Base-by-base conservation (phyloP, 1,140 invertebrate genomes). In the Schlechtendalia chinensis region DNA sequence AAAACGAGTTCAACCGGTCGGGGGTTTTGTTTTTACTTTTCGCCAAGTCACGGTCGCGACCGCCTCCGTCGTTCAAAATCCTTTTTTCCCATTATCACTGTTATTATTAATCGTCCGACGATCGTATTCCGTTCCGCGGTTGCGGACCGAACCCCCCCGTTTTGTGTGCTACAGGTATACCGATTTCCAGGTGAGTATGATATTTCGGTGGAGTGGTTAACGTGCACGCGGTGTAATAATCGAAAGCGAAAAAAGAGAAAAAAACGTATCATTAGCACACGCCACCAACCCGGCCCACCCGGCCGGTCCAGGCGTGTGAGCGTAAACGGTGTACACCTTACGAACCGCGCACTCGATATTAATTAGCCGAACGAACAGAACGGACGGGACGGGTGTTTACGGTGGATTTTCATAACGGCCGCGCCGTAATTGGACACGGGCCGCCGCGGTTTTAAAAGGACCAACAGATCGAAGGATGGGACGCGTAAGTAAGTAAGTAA, bases 1-100 rank as follows among this genome's bases (percentile, higher is more conserved):
- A 79, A 63, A 79, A 79, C 75, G 39, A 63, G 75, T 79, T 79
- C 75, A 63, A 79, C 75, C 61, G 75, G 75, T n/a, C n/a, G n/a
- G n/a, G n/a, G n/a, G n/a, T 72, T 54, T 53, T 0, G n/a, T 53
- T 54, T 72, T 54, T 54, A 22, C 11, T 79, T 77, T 79, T 29
- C 5, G 69, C 58, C 75, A 79, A 79, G 58, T 79, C 75, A 79
- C 22, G n/a, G n/a, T 12, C 56, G 65, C n/a, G 32, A 19, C 58
- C 56, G 6, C 29, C 56, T 10, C 53, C 54, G 19, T 75, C 29
- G 22, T 58, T 72, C 53, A 54, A 54, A 14, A 32, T 8, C 69
- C 69, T 14, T 72, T 54, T 54, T n/a, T n/a, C n/a, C n/a, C n/a
- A n/a, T n/a, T n/a, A n/a, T n/a, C n/a, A n/a, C n/a, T n/a, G n/a